Conservation (phyloP, 2,113 vertebrate species). For the Prionailurus viverrinus region DNA sequence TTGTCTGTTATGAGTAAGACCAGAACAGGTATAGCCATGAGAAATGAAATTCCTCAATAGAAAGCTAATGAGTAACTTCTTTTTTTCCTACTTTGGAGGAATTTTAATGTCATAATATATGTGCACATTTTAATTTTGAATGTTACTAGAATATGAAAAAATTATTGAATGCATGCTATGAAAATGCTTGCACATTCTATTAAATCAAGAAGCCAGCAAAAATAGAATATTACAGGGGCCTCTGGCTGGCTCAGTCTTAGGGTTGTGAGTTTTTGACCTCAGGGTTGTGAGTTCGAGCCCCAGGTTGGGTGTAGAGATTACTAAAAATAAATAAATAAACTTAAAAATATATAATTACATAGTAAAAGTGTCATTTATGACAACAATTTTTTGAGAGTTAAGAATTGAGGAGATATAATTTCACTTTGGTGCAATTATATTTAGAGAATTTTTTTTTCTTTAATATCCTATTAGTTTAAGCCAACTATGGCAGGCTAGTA, state of each 20-base stretch:
- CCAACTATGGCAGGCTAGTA: not conserved
- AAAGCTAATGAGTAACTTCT: not conserved
- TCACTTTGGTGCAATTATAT: not conserved
- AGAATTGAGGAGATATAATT: not conserved
- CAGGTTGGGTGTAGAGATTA: not conserved
- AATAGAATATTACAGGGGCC: not conserved
- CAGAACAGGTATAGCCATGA: not conserved
- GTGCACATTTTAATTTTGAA: not conserved
- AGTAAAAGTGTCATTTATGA: not conserved
- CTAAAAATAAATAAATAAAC: not conserved
- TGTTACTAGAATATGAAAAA: not conserved
- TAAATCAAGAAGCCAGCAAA: not conserved
- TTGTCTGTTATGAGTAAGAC: not conserved
- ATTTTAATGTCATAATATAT: not conserved
- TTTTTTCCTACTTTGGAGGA: not conserved
- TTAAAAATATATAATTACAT: not conserved
- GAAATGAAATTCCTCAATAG: not conserved
- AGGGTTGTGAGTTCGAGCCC: not conserved
- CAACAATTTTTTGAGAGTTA: not conserved
- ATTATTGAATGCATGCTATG: not conserved
- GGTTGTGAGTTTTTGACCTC: not conserved
- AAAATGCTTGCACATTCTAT: not conserved
- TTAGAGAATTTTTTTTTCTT: not conserved
- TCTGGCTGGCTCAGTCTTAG: not conserved
- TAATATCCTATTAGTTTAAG: not conserved